These are phyloP conservation scores for Forpus xanthops DNA, from an alignment of 2,797 vertebrate genomes.

Conservation along the genomic window DNA sequence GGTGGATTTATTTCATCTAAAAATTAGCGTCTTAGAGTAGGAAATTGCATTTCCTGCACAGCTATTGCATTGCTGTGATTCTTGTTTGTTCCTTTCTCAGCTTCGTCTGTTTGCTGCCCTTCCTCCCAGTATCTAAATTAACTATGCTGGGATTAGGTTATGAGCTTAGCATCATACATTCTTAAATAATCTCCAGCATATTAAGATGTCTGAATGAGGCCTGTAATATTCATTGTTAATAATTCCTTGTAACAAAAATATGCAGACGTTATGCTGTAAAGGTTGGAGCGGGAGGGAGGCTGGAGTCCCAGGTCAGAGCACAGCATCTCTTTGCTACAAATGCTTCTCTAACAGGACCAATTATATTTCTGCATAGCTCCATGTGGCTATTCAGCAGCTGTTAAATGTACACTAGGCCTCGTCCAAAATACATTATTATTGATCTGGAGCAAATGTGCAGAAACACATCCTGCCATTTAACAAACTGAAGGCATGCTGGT, in stretches of 20 bases:
- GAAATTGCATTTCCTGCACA: background rate
- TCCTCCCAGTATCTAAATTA: background rate
- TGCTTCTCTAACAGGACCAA: background rate
- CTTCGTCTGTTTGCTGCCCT: background rate
- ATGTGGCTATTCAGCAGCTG: background rate
- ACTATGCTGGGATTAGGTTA: background rate
- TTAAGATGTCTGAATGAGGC: background rate
- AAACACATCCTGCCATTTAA: background rate
- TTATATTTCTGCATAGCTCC: background rate
- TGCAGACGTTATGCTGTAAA: background rate
- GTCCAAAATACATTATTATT: background rate
- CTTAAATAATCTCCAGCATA: background rate
- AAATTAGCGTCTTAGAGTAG: background rate
- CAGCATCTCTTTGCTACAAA: background rate
- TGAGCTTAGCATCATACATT: background rate
- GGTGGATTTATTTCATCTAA: background rate
- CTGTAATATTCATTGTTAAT: background rate
- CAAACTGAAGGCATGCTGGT: background rate
- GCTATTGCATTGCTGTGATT: background rate
- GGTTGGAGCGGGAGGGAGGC: fast-evolving
- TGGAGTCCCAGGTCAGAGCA: background rate
- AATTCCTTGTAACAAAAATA: background rate
- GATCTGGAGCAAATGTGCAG: background rate
- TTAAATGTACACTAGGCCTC: background rate
- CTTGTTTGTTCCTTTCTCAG: background rate